Conservation (phyloP, 2,888 invertebrate genomes). For the Pristionchus arcanus region DNA sequence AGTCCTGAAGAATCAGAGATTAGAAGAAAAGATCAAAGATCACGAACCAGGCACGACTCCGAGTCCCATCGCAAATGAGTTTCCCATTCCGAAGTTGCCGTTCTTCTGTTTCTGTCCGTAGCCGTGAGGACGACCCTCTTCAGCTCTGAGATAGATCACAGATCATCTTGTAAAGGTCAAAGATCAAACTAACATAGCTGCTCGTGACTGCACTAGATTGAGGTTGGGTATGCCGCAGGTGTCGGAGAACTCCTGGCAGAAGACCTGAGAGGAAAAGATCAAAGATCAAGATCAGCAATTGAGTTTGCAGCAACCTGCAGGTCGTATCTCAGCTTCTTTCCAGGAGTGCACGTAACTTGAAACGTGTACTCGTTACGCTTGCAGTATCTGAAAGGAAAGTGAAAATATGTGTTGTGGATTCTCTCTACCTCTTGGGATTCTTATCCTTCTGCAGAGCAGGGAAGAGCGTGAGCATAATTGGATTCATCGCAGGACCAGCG, state of each 20-base stretch:
- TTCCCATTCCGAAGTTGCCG: slow-evolving; percentile 72
- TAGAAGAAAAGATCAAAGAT: background rate
- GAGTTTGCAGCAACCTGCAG: slow-evolving; percentile 61
- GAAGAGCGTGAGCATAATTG: slow-evolving; percentile 35
- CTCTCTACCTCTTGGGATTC: slow-evolving; percentile 18
- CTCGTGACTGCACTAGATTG: slow-evolving; percentile 58
- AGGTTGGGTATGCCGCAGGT: slow-evolving; percentile 75
- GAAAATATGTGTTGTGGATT: too few relatives aligned
- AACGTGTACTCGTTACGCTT: slow-evolving; percentile 72
- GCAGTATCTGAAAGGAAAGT: slow-evolving; percentile 44
- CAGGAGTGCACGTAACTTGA: slow-evolving; percentile 72
- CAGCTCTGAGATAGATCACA: slow-evolving; percentile 55
- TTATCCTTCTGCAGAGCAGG: slow-evolving; percentile 52
- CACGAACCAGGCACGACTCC: slow-evolving; percentile 69
- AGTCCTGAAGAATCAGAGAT: slow-evolving; percentile 57
- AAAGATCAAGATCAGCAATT: background rate
- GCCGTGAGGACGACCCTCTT: slow-evolving; percentile 72
- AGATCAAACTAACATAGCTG: background rate
- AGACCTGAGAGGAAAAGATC: slow-evolving; percentile 60
- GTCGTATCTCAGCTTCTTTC: slow-evolving; percentile 75
- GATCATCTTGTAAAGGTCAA: background rate
- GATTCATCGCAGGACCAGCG: background rate
- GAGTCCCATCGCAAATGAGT: slow-evolving; percentile 71
- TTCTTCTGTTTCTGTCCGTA: slow-evolving; percentile 77
- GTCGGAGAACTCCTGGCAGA: slow-evolving; percentile 73